Evolutionary conservation across 2,113 vertebrate genomes (phyloP).

Genomic region (Ascaphus truei): DNA sequence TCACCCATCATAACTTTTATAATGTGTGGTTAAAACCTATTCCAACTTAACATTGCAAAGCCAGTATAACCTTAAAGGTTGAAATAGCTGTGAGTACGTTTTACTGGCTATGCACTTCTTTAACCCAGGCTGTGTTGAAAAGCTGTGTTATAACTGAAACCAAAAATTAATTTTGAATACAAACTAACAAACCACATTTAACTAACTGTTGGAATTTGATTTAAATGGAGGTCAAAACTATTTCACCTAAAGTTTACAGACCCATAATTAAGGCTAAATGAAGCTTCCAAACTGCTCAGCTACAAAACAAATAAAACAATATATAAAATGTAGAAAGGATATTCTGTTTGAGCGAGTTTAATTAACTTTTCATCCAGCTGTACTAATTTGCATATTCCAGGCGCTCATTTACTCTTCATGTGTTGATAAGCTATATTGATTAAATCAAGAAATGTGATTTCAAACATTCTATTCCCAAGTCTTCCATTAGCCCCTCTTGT

Average conservation of each 20-base stretch:
- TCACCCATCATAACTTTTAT: no score
- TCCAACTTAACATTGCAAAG: no score
- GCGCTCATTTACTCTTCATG: background rate
- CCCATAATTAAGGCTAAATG: slow-evolving; percentile 19
- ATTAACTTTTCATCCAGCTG: slow-evolving; percentile 32
- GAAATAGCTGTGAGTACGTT: no score
- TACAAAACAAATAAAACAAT: slow-evolving; percentile 14
- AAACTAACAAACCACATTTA: slow-evolving; percentile 4
- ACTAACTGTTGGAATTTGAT: slow-evolving; percentile 4
- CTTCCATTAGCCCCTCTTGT: slow-evolving; percentile 12
- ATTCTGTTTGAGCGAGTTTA: slow-evolving; percentile 28
- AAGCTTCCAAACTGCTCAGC: slow-evolving; percentile 11
- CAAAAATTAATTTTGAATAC: background rate
- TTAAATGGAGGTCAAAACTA: slow-evolving; percentile 5
- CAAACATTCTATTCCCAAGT: slow-evolving; percentile 1
- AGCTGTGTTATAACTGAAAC: no score
- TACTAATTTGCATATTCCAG: slow-evolving; percentile 8
- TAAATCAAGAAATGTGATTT: slow-evolving; percentile 15
- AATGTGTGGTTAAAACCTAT: no score
- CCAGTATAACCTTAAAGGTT: no score
- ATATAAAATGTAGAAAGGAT: slow-evolving; percentile 22
- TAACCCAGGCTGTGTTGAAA: no score
- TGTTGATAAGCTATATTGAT: slow-evolving; percentile 26
- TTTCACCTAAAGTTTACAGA: slow-evolving; percentile 13
- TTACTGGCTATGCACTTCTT: no score